phyloP scores from a whole-genome alignment of 1,140 invertebrate genomes.

The Heliconius eleuchia region DNA sequence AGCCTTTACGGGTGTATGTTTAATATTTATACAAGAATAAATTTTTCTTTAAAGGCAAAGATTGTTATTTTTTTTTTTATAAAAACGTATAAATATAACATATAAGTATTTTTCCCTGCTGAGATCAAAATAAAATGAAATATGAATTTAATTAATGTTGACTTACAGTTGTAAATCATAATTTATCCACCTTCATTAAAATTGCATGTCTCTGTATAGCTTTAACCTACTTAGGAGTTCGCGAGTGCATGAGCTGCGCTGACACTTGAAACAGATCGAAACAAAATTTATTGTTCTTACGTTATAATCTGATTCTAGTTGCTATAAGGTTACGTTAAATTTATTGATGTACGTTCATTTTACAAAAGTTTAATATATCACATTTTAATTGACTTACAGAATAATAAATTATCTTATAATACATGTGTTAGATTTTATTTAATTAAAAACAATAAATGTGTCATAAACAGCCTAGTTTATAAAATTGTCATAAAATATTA shows the following conservation, averaged over 20 bases:
- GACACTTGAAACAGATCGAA: conserved; percentile 35
- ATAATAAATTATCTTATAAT: background rate
- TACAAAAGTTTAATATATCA: conserved; percentile 11
- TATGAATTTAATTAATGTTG: conserved; percentile 23
- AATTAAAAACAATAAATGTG: background rate
- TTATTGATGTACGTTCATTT: conserved; percentile 12
- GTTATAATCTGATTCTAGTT: conserved; percentile 33
- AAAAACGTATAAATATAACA: background rate
- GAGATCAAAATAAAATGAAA: conserved; percentile 17
- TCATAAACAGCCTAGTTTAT: background rate
- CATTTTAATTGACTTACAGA: conserved; percentile 8
- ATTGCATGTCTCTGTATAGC: conserved; percentile 36
- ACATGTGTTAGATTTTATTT: background rate
- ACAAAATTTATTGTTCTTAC: conserved; percentile 45
- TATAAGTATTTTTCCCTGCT: background rate
- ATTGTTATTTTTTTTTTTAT: background rate
- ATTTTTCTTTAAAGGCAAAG: background rate
- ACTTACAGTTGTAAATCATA: conserved; percentile 25
- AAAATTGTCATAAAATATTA: background rate
- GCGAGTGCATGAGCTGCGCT: conserved; percentile 40
- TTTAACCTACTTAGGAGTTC: conserved; percentile 47
- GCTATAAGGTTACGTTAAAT: conserved; percentile 33
- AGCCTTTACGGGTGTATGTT: background rate
- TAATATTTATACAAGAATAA: background rate
- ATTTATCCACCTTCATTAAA: conserved; percentile 29